A percentile compares a stretch with the other conserved stretches of the same genome.
Conservation (phyloP, 2,113 vertebrate species). For the Vidua macroura region DNA sequence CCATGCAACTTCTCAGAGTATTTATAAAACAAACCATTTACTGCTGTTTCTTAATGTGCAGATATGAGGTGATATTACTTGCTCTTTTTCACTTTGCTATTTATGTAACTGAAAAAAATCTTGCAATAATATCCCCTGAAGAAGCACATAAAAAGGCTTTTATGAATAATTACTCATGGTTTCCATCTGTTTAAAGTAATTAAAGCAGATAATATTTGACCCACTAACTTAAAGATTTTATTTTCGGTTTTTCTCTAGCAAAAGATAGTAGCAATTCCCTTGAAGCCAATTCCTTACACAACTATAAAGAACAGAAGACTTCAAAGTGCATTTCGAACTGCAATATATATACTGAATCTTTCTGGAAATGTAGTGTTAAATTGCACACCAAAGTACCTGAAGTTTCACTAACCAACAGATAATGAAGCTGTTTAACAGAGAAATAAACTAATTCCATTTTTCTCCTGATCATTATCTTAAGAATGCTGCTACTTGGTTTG, state of each 20-base stretch:
- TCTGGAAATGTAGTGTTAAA: neutral
- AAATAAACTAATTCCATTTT: neutral
- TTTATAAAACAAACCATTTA: neutral
- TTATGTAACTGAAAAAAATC: neutral
- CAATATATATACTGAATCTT: neutral
- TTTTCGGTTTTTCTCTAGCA: neutral
- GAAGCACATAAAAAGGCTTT: neutral
- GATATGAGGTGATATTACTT: neutral
- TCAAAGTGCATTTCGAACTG: neutral
- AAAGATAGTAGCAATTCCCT: neutral
- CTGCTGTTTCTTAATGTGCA: neutral
- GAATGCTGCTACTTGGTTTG: neutral
- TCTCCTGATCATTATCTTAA: neutral
- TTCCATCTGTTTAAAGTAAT: conserved; percentile 22
- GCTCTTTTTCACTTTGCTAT: neutral
- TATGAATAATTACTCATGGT: conserved; percentile 3
- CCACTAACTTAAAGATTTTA: conserved; percentile 25
- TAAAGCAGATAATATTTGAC: conserved; percentile 5
- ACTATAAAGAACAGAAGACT: neutral
- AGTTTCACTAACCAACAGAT: neutral
- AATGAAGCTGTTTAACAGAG: neutral
- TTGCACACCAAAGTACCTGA: neutral
- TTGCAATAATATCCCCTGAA: neutral
- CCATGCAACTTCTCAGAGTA: neutral
- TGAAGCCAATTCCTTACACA: neutral